Conservation (phyloP, 2,797 vertebrate genomes). For the Spatula versicolor region DNA sequence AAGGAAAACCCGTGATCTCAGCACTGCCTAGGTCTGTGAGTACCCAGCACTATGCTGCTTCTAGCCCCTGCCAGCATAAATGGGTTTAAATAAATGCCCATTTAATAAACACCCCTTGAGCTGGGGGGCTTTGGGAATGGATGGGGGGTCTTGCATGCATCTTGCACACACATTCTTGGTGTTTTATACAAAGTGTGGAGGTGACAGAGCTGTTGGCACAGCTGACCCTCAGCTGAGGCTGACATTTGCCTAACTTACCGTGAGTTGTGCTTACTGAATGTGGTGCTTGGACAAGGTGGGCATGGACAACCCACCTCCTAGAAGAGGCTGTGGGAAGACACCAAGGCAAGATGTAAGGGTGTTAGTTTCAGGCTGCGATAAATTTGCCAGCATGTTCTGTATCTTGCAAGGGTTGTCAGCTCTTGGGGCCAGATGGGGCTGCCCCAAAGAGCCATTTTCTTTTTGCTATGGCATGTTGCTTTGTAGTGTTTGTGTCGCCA, state of each 20-base stretch:
- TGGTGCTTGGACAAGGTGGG: background rate
- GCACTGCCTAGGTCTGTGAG: rapidly evolving
- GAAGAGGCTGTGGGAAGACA: background rate
- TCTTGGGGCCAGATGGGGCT: background rate
- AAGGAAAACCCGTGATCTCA: rapidly evolving
- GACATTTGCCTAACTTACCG: rapidly evolving
- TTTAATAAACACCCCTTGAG: background rate
- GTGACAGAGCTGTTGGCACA: background rate
- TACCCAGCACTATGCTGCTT: background rate
- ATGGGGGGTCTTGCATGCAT: background rate
- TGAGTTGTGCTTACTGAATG: background rate
- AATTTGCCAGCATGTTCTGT: background rate
- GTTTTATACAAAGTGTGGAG: background rate
- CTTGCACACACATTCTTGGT: background rate
- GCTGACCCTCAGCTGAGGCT: background rate
- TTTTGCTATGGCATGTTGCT: rapidly evolving
- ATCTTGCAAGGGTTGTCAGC: background rate
- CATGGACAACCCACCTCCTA: background rate
- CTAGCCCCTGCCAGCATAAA: background rate
- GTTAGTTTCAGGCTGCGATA: background rate
- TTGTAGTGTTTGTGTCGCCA: too few relatives aligned
- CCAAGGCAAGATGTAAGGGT: background rate
- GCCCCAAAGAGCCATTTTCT: background rate
- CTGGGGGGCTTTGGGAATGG: background rate
- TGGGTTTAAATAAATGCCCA: too few relatives aligned